These are phyloP conservation scores for Psittacula echo DNA, from an alignment of 2,797 vertebrate species.

Conservation along the genomic window DNA sequence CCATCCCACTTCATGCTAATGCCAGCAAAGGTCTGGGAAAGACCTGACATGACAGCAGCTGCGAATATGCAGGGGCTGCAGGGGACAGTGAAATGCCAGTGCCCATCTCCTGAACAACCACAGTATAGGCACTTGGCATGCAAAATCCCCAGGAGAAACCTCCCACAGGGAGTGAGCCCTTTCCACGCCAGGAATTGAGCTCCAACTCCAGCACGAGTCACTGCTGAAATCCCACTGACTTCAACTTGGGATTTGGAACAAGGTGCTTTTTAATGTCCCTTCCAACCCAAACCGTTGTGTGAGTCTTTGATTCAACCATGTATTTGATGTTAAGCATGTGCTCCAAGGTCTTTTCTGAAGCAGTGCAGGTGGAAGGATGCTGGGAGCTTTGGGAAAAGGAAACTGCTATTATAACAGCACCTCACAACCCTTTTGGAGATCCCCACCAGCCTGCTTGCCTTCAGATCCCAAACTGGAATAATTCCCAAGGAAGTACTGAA, in stretches of 20 bases:
- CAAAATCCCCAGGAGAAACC: background rate
- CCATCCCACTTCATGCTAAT: background rate
- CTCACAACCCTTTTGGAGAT: background rate
- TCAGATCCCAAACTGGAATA: background rate
- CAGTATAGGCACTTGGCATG: background rate
- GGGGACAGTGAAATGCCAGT: background rate
- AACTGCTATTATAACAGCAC: background rate
- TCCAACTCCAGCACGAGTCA: background rate
- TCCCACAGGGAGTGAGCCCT: background rate
- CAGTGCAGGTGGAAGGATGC: background rate
- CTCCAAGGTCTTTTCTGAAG: background rate
- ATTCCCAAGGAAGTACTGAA: background rate
- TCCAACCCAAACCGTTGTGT: background rate
- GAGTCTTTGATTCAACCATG: background rate
- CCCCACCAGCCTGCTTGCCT: background rate
- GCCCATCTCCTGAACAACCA: background rate
- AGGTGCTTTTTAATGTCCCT: background rate
- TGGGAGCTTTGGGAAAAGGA: background rate
- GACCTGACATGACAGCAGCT: background rate
- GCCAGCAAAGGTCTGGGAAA: background rate
- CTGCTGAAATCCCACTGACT: background rate
- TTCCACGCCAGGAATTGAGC: background rate
- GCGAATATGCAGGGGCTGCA: background rate
- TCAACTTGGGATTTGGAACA: background rate
- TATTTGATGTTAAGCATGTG: background rate